These are phyloP conservation scores for Sphyrna mokarran DNA, from an alignment of 2,113 vertebrate species.

Conservation along the genomic window DNA sequence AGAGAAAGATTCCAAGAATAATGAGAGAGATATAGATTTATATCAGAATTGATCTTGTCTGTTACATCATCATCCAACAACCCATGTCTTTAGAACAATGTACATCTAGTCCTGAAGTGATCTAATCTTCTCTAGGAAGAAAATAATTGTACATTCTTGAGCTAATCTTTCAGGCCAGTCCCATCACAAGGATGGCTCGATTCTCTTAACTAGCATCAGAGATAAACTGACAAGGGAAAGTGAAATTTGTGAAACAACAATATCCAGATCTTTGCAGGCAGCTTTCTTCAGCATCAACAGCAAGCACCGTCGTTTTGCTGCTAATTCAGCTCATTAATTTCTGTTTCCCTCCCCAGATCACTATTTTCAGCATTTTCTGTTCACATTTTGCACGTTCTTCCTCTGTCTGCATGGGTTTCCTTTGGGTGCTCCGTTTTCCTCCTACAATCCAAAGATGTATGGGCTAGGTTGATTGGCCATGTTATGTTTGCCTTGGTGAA, in stretches of 20 bases:
- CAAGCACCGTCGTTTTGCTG: background rate
- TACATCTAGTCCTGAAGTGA: background rate
- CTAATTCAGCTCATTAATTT: background rate
- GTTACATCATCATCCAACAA: background rate
- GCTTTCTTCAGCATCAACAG: background rate
- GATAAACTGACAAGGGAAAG: no score
- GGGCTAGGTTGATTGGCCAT: no score
- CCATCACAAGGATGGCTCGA: background rate
- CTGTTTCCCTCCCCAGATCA: background rate
- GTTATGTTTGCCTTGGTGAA: no score
- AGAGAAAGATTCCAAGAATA: background rate
- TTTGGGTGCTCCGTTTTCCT: no score
- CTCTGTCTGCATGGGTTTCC: no score
- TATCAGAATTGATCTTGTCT: background rate
- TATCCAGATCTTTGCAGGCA: background rate
- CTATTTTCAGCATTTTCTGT: background rate
- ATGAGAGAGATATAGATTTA: background rate
- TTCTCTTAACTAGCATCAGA: background rate
- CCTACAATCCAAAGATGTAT: no score
- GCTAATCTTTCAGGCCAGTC: background rate
- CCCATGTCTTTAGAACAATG: background rate
- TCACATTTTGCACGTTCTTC: background rate
- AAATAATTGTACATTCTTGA: background rate
- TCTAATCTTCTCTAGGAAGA: background rate
- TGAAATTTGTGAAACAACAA: background rate